Evolutionary conservation across 2,113 vertebrate genomes (phyloP).

Genomic region (Leptodactylus fuscus): DNA sequence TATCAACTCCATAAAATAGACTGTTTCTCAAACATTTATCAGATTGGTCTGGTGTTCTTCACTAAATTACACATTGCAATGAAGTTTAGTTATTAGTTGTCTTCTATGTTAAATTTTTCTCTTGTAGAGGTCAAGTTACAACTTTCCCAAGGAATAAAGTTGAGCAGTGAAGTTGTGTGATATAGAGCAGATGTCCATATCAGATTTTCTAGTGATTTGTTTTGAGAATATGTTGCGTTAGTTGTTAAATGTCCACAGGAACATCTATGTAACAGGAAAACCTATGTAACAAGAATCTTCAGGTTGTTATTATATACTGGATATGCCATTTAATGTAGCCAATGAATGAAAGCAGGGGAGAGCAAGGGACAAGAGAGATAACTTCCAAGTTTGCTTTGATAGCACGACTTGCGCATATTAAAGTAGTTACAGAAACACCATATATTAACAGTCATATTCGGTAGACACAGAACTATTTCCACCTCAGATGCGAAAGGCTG

Average conservation of each 20-base stretch:
- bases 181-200: conserved; percentile 69
- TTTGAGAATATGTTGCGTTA: conserved; percentile 50
- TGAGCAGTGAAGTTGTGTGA: conserved; percentile 67
- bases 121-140: conserved; percentile 69
- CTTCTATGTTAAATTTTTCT: conserved; percentile 68
- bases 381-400: too few species aligned
- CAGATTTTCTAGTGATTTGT: not conserved
- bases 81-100: conserved; percentile 65
- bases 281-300: not conserved
- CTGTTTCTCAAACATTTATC: conserved; percentile 57
- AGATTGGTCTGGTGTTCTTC: conserved; percentile 70
- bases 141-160: conserved; percentile 68
- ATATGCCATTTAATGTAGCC: not conserved
- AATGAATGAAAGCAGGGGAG: not conserved
- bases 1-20: not conserved
- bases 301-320: not conserved
- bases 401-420: too few species aligned
- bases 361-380: not conserved
- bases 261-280: too few species aligned
- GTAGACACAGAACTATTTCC: too few species aligned
- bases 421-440: too few species aligned
- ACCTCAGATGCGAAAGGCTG: too few species aligned
- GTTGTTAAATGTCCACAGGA: not conserved
- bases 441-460: too few species aligned
- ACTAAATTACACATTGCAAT: conserved; percentile 70